Conservation (phyloP, 2,888 invertebrate species). For the Andrena bucephala region DNA sequence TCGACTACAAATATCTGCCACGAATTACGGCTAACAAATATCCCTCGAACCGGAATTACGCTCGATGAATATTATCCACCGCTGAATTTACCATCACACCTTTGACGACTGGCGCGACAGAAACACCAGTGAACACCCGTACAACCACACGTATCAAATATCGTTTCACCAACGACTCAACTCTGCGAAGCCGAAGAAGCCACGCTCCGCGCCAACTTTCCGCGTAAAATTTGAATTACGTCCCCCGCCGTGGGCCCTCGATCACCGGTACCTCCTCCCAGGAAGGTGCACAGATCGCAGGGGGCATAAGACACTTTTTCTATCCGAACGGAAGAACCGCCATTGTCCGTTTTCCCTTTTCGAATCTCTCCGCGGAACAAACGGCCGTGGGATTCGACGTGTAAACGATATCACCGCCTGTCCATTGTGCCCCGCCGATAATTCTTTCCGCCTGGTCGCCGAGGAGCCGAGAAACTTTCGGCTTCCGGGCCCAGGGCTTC, state of each 20-base stretch:
- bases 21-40: too few species aligned
- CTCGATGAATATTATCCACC: too few species aligned
- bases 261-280: background rate
- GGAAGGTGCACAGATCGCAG: slow-evolving; percentile 21
- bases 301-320: slow-evolving; percentile 34
- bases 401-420: slow-evolving; percentile 79
- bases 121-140: too few species aligned
- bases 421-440: slow-evolving; percentile 78
- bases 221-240: slow-evolving; percentile 7
- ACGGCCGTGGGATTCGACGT: slow-evolving; percentile 73
- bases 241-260: background rate
- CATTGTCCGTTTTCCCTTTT: slow-evolving; percentile 32
- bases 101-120: too few species aligned
- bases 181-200: background rate
- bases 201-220: background rate
- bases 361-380: slow-evolving; percentile 48
- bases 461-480: slow-evolving; percentile 79
- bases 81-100: too few species aligned
- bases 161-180: background rate
- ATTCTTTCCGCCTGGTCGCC: slow-evolving; percentile 80
- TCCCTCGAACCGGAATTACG: too few species aligned
- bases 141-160: background rate
- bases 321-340: background rate
- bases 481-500: slow-evolving; percentile 59
- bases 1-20: too few species aligned